Conservation (phyloP, 1,140 invertebrate species). For the Potamilus streckersoni region DNA sequence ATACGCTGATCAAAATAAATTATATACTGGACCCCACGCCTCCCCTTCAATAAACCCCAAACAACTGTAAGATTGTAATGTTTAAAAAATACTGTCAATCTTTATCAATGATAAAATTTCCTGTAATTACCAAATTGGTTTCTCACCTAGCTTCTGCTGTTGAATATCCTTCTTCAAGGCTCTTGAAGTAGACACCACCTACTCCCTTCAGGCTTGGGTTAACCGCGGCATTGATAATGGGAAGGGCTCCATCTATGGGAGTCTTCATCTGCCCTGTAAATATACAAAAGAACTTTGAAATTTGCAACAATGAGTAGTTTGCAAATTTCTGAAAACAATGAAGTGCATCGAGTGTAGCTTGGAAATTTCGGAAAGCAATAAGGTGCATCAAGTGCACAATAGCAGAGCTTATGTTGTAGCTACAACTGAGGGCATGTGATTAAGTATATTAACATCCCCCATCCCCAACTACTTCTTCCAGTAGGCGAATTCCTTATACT, state of each 20-base stretch:
- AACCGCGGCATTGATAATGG: constrained; percentile 36
- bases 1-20: no score
- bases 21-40: no score
- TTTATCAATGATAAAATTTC: not conserved
- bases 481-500: not conserved
- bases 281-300: not conserved
- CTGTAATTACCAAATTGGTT: not conserved
- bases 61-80: no score
- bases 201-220: constrained; percentile 36
- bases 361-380: no score
- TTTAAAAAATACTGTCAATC: no score
- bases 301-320: not conserved
- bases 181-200: constrained; percentile 31
- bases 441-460: no score
- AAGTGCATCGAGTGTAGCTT: not conserved
- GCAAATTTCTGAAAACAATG: no score
- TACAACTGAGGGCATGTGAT: not conserved
- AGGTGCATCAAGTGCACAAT: not conserved
- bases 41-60: no score
- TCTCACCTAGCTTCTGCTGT: constrained; percentile 31
- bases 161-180: constrained; percentile 24
- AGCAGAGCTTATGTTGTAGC: not conserved
- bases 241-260: constrained; percentile 38
- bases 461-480: not conserved
- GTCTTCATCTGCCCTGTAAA: constrained; percentile 32